These are phyloP conservation scores for Abrostola triplasia DNA, from an alignment of 2,888 invertebrate genomes.

Conservation along the genomic window DNA sequence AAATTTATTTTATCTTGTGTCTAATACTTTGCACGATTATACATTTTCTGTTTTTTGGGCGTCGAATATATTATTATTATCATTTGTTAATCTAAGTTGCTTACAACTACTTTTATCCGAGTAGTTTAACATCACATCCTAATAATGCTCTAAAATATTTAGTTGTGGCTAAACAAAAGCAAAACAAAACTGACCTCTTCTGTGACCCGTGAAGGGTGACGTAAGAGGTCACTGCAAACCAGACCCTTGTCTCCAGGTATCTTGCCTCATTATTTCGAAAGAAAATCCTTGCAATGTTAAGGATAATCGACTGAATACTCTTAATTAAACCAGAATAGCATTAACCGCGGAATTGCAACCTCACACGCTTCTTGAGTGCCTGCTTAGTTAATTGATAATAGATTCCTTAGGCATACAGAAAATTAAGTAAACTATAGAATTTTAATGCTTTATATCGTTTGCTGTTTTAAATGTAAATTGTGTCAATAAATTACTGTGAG, in stretches of 20 bases:
- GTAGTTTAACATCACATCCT: too few relatives aligned
- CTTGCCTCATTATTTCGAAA: constrained; percentile 35
- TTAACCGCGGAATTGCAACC: constrained; percentile 39
- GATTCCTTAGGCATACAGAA: constrained; percentile 25
- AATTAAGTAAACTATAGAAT: constrained; percentile 19
- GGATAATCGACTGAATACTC: constrained; percentile 45
- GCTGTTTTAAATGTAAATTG: neutral
- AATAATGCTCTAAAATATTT: too few relatives aligned
- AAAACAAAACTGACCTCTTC: constrained; percentile 1
- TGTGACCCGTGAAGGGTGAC: neutral
- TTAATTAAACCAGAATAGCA: constrained; percentile 56
- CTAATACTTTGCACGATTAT: too few relatives aligned
- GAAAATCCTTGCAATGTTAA: constrained; percentile 40
- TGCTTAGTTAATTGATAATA: constrained; percentile 54
- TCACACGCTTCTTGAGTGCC: constrained; percentile 51
- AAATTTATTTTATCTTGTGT: too few relatives aligned
- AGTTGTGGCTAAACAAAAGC: neutral
- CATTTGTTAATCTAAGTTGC: too few relatives aligned
- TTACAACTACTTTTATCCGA: too few relatives aligned
- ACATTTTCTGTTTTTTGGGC: too few relatives aligned
- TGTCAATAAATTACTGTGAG: constrained; percentile 1
- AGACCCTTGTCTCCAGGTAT: neutral
- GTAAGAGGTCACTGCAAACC: constrained; percentile 1
- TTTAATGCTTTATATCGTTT: neutral
- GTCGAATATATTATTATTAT: too few relatives aligned